Evolutionary conservation across 2,888 invertebrate genomes (phyloP).

Genomic region (Tipula vernalis): DNA sequence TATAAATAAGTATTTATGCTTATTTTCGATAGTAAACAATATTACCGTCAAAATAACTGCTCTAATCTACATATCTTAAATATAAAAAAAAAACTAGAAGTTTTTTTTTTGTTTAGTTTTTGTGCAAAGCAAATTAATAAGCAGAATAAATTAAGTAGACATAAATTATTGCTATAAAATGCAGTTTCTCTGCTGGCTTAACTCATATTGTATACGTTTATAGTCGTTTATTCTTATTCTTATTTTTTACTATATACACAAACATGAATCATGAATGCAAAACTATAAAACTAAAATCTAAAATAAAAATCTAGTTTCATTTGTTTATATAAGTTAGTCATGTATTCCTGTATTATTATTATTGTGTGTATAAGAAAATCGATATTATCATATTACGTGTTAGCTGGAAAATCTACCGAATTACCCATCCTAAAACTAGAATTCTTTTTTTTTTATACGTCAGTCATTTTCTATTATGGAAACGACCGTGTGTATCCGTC

Average conservation of each 20-base stretch:
- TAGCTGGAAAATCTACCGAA: neutral
- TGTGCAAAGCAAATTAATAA: neutral
- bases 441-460: too few species aligned
- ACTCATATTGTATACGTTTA: neutral
- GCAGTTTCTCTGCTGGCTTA: neutral
- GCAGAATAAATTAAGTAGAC: neutral
- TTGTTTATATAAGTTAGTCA: neutral
- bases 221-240: neutral
- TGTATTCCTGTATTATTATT: neutral
- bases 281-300: neutral
- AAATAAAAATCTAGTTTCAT: neutral
- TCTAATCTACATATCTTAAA: neutral
- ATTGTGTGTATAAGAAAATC: neutral
- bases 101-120: neutral
- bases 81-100: neutral
- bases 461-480: neutral
- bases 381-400: neutral
- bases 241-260: neutral
- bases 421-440: neutral
- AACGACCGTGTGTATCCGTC: neutral
- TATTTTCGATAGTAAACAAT: neutral
- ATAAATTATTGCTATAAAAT: neutral
- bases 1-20: neutral
- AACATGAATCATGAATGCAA: neutral
- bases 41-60: neutral